Percentiles rank a stretch among this genome's conserved stretches.
phyloP scores from a whole-genome alignment of 2,888 invertebrate genomes.

The Machimus rusticus region DNA sequence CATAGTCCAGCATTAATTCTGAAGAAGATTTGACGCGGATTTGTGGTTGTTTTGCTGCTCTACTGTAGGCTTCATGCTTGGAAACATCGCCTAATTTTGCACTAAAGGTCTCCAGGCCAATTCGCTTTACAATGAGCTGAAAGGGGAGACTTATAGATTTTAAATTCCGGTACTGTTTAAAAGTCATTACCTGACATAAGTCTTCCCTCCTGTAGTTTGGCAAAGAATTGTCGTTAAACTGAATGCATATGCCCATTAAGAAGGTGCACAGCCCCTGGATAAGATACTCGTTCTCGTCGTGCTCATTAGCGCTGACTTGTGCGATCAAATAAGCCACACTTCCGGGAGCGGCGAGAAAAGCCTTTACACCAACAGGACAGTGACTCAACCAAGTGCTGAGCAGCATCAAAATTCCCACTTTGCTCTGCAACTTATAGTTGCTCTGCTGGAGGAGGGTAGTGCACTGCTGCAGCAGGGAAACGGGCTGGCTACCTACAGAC shows the following conservation, averaged over 20 bases:
- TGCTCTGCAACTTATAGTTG: conserved; percentile 70
- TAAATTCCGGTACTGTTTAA: not conserved
- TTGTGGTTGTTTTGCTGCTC: conserved; percentile 93
- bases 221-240: conserved; percentile 86
- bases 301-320: conserved; percentile 81
- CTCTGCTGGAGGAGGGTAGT: conserved; percentile 84
- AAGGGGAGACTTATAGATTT: not conserved
- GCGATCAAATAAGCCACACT: conserved; percentile 87
- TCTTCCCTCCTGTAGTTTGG: conserved; percentile 78
- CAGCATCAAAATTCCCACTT: conserved; percentile 90
- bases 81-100: conserved; percentile 86
- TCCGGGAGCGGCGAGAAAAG: conserved; percentile 79
- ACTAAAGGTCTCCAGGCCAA: conserved; percentile 87
- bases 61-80: conserved; percentile 88
- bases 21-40: conserved; percentile 75
- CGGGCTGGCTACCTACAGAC: conserved; percentile 82
- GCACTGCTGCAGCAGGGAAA: conserved; percentile 90
- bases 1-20: conserved; percentile 90
- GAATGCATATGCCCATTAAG: conserved; percentile 89
- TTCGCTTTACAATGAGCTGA: conserved; percentile 81
- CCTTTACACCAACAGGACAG: conserved; percentile 83
- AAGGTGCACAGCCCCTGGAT: conserved; percentile 91
- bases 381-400: conserved; percentile 87
- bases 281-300: conserved; percentile 89
- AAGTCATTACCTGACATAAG: conserved; percentile 66